Conservation (phyloP, 2,888 invertebrate species). For the Rhodophaea formosa region DNA sequence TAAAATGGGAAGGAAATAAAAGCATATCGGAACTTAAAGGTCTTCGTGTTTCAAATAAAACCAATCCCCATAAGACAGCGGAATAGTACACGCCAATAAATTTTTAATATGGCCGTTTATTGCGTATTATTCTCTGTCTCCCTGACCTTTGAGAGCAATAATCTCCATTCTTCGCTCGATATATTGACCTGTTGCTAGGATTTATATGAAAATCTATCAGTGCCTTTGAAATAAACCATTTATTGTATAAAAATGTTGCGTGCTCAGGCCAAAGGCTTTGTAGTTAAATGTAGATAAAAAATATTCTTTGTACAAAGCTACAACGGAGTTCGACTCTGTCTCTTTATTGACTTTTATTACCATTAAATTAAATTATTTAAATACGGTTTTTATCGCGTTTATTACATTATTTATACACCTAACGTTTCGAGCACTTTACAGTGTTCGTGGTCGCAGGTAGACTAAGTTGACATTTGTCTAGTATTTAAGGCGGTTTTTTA, state of each 20-base stretch:
- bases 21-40: neutral
- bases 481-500: too few relatives aligned
- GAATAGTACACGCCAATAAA: conserved; percentile 12
- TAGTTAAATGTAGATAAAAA: too few relatives aligned
- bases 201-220: neutral
- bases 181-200: conserved; percentile 1
- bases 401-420: too few relatives aligned
- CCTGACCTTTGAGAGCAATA: conserved; percentile 6
- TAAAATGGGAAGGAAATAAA: neutral
- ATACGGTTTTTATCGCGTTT: too few relatives aligned
- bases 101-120: conserved; percentile 14
- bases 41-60: conserved; percentile 1
- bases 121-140: conserved; percentile 10
- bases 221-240: neutral
- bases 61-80: conserved; percentile 9
- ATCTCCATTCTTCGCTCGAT: conserved; percentile 7
- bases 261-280: neutral
- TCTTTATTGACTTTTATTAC: too few relatives aligned
- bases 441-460: too few relatives aligned
- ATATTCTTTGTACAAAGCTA: too few relatives aligned
- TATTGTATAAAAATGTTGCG: neutral
- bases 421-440: too few relatives aligned
- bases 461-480: too few relatives aligned
- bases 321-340: too few relatives aligned
- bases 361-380: too few relatives aligned